phyloP scores from a whole-genome alignment of 23 tunicate genomes.

The Phallusia fumigata region DNA sequence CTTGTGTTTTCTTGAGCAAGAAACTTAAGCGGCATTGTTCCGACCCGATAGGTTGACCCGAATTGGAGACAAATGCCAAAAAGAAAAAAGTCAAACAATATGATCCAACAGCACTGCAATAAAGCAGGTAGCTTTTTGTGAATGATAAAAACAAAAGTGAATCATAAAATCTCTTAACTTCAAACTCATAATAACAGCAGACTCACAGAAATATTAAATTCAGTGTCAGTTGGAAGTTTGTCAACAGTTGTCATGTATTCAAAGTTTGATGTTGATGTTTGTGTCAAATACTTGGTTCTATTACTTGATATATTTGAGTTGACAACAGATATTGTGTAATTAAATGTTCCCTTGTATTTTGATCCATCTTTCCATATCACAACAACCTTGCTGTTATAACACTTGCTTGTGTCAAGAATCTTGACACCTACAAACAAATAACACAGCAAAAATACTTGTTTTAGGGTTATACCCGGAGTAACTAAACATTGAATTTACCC shows the following conservation, averaged over 20 bases:
- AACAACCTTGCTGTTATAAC: neutral
- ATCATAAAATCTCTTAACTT: neutral
- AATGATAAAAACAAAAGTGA: too few relatives aligned
- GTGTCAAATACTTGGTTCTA: neutral
- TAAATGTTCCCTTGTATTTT: neutral
- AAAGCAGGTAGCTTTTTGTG: neutral
- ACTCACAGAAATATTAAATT: neutral
- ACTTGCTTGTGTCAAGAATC: conserved; percentile 1
- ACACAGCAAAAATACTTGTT: too few relatives aligned
- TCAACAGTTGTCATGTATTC: neutral
- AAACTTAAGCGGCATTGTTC: too few relatives aligned
- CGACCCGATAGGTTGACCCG: neutral
- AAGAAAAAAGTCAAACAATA: too few relatives aligned
- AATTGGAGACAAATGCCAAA: neutral
- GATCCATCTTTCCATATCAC: neutral
- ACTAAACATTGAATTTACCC: too few relatives aligned
- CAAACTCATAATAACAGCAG: neutral
- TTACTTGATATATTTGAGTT: neutral
- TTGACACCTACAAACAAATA: neutral
- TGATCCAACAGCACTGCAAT: too few relatives aligned
- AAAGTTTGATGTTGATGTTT: conserved; percentile 1
- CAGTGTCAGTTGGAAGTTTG: neutral
- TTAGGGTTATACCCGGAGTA: too few relatives aligned
- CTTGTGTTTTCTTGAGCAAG: neutral
- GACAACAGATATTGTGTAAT: neutral